These are phyloP conservation scores for Pseudococcus jackbeardsleyi DNA, from an alignment of 2,888 invertebrate species.

Conservation along the genomic window DNA sequence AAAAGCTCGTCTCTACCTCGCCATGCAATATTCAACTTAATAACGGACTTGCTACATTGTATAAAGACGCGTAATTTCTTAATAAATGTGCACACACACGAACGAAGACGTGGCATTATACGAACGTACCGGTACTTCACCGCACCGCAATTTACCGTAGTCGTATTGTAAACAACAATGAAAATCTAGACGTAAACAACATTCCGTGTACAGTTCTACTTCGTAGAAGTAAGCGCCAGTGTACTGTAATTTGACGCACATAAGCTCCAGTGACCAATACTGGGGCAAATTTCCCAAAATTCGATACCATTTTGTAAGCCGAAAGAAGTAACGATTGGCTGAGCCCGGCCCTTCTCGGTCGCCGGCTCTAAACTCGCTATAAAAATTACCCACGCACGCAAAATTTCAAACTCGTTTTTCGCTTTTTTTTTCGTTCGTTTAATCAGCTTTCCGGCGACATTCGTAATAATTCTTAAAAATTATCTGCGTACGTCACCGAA, in stretches of 20 bases:
- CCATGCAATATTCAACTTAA: no score
- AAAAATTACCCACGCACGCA: conserved; percentile 5
- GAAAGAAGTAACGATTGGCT: neutral
- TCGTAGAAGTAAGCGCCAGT: conserved; percentile 1
- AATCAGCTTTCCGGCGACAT: conserved; percentile 29
- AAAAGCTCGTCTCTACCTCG: no score
- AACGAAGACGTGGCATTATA: conserved; percentile 2
- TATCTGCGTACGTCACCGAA: conserved; percentile 33
- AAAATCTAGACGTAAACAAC: conserved; percentile 37
- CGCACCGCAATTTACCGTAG: neutral
- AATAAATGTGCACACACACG: neutral
- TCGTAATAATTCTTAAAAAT: conserved; percentile 26
- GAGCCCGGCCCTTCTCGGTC: neutral
- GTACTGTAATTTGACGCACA: neutral
- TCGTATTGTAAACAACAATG: conserved; percentile 25
- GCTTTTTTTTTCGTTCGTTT: conserved; percentile 26
- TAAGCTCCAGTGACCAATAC: no score
- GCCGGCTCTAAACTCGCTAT: neutral
- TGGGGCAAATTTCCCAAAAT: neutral
- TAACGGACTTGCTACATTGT: neutral
- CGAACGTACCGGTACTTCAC: neutral
- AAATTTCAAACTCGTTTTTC: conserved; percentile 47
- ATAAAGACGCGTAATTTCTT: neutral
- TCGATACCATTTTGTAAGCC: neutral
- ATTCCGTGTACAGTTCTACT: neutral